Evolutionary conservation across 2,888 invertebrate genomes (phyloP).

Genomic region (Heliconius hortense): DNA sequence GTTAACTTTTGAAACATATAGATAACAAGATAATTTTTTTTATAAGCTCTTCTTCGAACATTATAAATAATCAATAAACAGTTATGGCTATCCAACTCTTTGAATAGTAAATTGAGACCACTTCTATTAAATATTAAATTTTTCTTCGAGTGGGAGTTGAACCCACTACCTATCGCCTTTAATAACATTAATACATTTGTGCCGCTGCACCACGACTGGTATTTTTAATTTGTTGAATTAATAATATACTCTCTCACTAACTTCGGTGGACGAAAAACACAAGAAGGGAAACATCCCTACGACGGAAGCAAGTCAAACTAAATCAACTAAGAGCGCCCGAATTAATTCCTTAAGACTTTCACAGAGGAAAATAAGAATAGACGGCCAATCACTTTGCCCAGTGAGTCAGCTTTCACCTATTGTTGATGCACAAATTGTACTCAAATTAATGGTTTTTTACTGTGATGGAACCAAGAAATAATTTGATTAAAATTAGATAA

Average conservation of each 20-base stretch:
- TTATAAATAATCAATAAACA: too few species aligned
- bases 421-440: constrained; percentile 46
- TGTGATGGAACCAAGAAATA: constrained; percentile 28
- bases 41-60: background rate
- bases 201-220: too few species aligned
- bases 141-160: too few species aligned
- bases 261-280: background rate
- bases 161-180: too few species aligned
- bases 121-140: too few species aligned
- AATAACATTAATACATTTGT: too few species aligned
- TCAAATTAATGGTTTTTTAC: constrained; percentile 24
- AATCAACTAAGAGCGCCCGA: constrained; percentile 54
- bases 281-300: constrained; percentile 23
- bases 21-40: background rate
- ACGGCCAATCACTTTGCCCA: constrained; percentile 59
- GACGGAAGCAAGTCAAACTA: constrained; percentile 58
- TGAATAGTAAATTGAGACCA: too few species aligned
- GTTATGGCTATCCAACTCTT: too few species aligned
- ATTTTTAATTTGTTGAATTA: background rate
- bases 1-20: too few species aligned
- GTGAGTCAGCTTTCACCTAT: constrained; percentile 64
- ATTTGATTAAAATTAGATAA: constrained; percentile 37
- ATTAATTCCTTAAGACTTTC: constrained; percentile 72
- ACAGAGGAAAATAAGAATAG: constrained; percentile 62
- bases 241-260: background rate